Conservation (phyloP, 2,797 vertebrate genomes). For the Neostethus bicornis region DNA sequence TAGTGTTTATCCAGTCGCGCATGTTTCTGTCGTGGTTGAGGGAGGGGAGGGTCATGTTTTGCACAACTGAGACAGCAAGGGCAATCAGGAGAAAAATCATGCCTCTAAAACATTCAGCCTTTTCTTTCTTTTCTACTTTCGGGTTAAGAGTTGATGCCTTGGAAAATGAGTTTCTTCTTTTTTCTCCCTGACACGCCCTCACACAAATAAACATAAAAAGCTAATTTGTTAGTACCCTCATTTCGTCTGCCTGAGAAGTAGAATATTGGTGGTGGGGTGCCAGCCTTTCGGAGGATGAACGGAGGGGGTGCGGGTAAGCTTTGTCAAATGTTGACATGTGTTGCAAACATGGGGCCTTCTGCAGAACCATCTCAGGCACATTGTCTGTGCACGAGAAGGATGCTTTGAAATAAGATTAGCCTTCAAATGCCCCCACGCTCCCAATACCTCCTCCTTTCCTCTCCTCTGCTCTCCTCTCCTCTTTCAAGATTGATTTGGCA, state of each 20-base stretch:
- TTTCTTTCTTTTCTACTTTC: constrained; percentile 41
- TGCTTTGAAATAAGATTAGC: constrained; percentile 81
- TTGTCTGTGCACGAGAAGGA: constrained; percentile 74
- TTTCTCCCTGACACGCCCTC: constrained; percentile 74
- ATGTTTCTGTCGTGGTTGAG: constrained; percentile 72
- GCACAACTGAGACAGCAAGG: constrained; percentile 74
- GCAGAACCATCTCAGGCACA: constrained; percentile 64
- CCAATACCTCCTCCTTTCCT: too few species aligned
- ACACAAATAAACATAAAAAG: constrained; percentile 84
- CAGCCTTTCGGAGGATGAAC: too few species aligned
- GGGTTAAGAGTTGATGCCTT: constrained; percentile 53
- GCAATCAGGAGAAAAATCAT: constrained; percentile 76
- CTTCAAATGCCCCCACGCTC: constrained; percentile 69
- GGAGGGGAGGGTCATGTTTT: constrained; percentile 79
- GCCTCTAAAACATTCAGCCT: constrained; percentile 74
- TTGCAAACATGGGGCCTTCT: constrained; percentile 77
- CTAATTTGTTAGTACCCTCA: constrained; percentile 81
- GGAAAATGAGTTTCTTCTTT: constrained; percentile 58
- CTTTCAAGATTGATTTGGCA: constrained; percentile 54
- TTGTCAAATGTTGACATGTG: constrained; percentile 84
- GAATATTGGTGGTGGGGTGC: constrained; percentile 74
- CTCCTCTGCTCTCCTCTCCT: constrained; percentile 4
- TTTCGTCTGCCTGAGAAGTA: constrained; percentile 74
- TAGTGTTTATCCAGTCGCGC: constrained; percentile 84
- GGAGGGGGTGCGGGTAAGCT: too few species aligned